Evolutionary conservation across 2,113 vertebrate genomes (phyloP), one percentile per base, ranked within the genome.

Genomic region (Lichenostomus cassidix): DNA sequence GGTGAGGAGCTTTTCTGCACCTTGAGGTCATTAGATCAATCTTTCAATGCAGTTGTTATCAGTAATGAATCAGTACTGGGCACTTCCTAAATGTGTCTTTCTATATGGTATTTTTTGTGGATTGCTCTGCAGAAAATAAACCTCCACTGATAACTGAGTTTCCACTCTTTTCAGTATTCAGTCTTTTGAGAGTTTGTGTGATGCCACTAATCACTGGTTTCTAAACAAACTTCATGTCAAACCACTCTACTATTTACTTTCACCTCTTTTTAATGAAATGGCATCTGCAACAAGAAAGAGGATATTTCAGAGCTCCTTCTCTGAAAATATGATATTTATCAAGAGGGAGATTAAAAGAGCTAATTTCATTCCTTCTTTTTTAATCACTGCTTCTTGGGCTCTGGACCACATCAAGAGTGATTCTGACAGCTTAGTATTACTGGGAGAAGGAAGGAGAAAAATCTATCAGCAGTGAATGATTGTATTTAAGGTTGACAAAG

Each of bases 401-500:
- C 46, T 56, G 59, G 62, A 85, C 63, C 63, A 5, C 56, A 92
- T 74, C 56, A 83, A 50, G 90, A 96, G 42, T 37, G 13, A 80
- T 75, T 92, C 70, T 94, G 92, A 76, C 21, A 96, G 46, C 37
- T 94, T 56, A n/a, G 25, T n/a, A 10, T 94, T 89, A 91, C 55
- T 53, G 58, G 23, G 11, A 59, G 55, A 94, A 91, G 52, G 83
- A 77, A 90, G 63, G 21, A 94, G 71, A 92, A 86, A 95, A 95
- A 87, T 52, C 39, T 77, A 69, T 95, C 92, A 89, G 59, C 50
- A 96, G 56, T 94, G 95, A 97, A 96, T 97, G 55, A 90, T 97
- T 97, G 95, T 97, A 77, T 97, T 97, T 97, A 64, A 87, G 92
- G 75, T 46, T 95, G 97, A 97, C 94, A 96, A 39, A 97, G 96